Evolutionary conservation across 2,888 invertebrate genomes (phyloP).

Genomic region (Galeruca laticollis): DNA sequence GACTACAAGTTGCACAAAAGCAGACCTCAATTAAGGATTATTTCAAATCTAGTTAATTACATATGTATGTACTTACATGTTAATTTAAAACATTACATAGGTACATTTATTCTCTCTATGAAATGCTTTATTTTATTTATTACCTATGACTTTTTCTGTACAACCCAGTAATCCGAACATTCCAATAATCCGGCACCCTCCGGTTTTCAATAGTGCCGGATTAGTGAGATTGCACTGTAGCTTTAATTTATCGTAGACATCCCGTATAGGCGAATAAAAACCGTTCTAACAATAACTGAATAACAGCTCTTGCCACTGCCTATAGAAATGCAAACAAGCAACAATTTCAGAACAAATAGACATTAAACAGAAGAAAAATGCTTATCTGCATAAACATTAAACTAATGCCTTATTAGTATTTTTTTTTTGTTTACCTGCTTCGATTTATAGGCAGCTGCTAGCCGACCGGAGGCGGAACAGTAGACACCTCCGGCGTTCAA

Average conservation of each 20-base stretch:
- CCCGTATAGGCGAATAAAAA: neutral
- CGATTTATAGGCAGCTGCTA: conserved; percentile 42
- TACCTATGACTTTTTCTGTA: too few species aligned
- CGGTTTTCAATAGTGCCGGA: too few species aligned
- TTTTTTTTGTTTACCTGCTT: conserved; percentile 40
- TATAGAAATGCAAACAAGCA: neutral
- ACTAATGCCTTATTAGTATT: conserved; percentile 43
- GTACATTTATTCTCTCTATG: too few species aligned
- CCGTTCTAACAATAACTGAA: neutral
- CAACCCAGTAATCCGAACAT: too few species aligned
- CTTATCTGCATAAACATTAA: conserved; percentile 39
- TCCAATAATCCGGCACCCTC: too few species aligned
- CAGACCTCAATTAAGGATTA: too few species aligned
- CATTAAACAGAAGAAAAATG: conserved; percentile 19
- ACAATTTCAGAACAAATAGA: conserved; percentile 20
- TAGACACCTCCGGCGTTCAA: conserved; percentile 60
- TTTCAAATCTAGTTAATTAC: too few species aligned
- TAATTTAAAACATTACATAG: too few species aligned
- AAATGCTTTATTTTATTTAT: too few species aligned
- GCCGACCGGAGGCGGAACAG: conserved; percentile 47
- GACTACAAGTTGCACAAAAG: too few species aligned
- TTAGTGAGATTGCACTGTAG: neutral
- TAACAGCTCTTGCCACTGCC: neutral
- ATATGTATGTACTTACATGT: too few species aligned
- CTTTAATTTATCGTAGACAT: neutral